A percentile compares a stretch with the other conserved stretches of the same genome.
Conservation (phyloP, 2,113 vertebrate genomes). For the Cololabis saira region DNA sequence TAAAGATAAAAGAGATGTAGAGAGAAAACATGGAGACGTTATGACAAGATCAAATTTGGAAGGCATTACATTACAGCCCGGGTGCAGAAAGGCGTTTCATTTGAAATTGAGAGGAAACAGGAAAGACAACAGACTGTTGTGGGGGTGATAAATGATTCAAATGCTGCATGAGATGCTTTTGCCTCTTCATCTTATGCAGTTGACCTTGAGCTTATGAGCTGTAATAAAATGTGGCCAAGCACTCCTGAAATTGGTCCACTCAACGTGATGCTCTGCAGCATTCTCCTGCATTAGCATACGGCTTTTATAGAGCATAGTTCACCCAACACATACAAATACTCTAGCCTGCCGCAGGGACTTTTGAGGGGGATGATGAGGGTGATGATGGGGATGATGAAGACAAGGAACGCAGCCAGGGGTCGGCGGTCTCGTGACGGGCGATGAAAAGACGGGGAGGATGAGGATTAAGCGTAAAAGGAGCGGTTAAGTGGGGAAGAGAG, state of each 20-base stretch:
- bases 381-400: constrained; percentile 53
- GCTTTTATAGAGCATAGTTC: constrained; percentile 57
- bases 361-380: constrained; percentile 51
- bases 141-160: constrained; percentile 75
- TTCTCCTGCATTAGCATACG: constrained; percentile 69
- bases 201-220: constrained; percentile 85
- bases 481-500: constrained; percentile 32
- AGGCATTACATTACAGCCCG: constrained; percentile 45
- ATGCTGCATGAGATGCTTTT: constrained; percentile 54
- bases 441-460: constrained; percentile 20
- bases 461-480: constrained; percentile 41
- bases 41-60: constrained; percentile 20
- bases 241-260: constrained; percentile 81
- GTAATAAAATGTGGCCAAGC: constrained; percentile 81
- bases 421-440: constrained; percentile 20
- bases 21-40: neutral
- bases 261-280: constrained; percentile 61
- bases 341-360: constrained; percentile 21
- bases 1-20: constrained; percentile 31
- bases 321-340: constrained; percentile 64
- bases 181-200: constrained; percentile 77
- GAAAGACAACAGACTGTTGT: constrained; percentile 31
- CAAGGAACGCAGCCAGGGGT: constrained; percentile 50
- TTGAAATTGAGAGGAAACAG: constrained; percentile 30
- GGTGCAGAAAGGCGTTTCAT: constrained; percentile 16